phyloP scores from a whole-genome alignment of 2,888 invertebrate species.

The Altica lythri region DNA sequence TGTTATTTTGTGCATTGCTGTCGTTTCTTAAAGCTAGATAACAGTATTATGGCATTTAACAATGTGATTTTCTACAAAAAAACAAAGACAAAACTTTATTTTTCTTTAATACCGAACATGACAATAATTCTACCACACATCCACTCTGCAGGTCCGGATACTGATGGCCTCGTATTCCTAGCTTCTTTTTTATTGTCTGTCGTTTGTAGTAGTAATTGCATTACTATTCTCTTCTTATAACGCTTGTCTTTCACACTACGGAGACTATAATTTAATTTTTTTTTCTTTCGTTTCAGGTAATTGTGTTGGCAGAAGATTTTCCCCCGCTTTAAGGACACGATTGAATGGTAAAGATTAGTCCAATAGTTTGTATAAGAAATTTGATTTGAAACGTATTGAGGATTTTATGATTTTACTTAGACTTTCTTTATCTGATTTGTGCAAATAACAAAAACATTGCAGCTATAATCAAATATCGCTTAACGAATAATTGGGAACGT shows the following conservation, averaged over 20 bases:
- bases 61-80: too few relatives aligned
- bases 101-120: too few relatives aligned
- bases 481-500: too few relatives aligned
- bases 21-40: too few relatives aligned
- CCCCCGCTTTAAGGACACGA: neutral
- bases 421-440: too few relatives aligned
- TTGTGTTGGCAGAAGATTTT: conserved; percentile 15
- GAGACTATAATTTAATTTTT: conserved; percentile 27
- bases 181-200: conserved; percentile 30
- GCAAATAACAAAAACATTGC: too few relatives aligned
- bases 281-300: conserved; percentile 35
- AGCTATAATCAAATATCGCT: too few relatives aligned
- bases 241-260: conserved; percentile 24
- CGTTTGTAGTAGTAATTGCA: conserved; percentile 41
- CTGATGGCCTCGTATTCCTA: neutral
- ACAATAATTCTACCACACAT: too few relatives aligned
- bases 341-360: conserved; percentile 15
- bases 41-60: too few relatives aligned
- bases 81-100: too few relatives aligned
- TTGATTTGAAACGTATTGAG: neutral
- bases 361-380: conserved; percentile 12
- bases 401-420: neutral
- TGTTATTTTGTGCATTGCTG: too few relatives aligned
- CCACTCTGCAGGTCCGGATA: neutral
- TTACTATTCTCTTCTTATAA: conserved; percentile 36